These are phyloP conservation scores for Andricus quercusramuli DNA, from an alignment of 2,888 invertebrate species.

Conservation along the genomic window DNA sequence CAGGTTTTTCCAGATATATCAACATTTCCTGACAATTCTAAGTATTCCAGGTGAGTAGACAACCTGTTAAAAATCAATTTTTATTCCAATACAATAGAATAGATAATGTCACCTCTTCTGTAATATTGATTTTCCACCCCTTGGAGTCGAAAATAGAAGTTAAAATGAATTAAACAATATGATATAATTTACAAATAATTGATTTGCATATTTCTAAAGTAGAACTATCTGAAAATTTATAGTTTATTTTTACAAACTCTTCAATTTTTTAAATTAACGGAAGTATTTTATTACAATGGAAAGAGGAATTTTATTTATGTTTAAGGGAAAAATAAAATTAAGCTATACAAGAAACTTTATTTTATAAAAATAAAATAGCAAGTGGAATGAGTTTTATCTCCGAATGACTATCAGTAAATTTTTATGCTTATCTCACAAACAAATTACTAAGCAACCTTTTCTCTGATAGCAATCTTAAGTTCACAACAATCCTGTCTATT, in stretches of 20 bases:
- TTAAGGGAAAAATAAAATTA: too few relatives aligned
- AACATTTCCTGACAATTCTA: not conserved
- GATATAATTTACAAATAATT: not conserved
- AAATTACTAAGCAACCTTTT: not conserved
- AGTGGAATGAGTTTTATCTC: too few relatives aligned
- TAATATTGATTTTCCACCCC: slow-evolving; percentile 24
- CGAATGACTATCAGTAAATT: too few relatives aligned
- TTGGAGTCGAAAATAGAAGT: not conserved
- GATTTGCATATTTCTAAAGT: not conserved
- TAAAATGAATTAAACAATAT: not conserved
- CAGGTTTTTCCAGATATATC: too few relatives aligned
- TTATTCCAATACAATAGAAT: not conserved
- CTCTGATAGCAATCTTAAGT: slow-evolving; percentile 18
- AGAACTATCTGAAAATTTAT: not conserved
- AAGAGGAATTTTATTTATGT: too few relatives aligned
- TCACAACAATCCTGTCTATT: not conserved
- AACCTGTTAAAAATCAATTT: not conserved
- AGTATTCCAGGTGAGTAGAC: too few relatives aligned
- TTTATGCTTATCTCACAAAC: not conserved
- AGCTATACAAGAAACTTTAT: too few relatives aligned
- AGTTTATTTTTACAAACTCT: too few relatives aligned
- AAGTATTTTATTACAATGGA: too few relatives aligned
- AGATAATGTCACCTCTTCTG: not conserved
- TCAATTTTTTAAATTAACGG: too few relatives aligned
- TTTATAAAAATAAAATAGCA: too few relatives aligned